phyloP scores from a whole-genome alignment of 1,140 invertebrate species.

The Lutraria rhynchaena region DNA sequence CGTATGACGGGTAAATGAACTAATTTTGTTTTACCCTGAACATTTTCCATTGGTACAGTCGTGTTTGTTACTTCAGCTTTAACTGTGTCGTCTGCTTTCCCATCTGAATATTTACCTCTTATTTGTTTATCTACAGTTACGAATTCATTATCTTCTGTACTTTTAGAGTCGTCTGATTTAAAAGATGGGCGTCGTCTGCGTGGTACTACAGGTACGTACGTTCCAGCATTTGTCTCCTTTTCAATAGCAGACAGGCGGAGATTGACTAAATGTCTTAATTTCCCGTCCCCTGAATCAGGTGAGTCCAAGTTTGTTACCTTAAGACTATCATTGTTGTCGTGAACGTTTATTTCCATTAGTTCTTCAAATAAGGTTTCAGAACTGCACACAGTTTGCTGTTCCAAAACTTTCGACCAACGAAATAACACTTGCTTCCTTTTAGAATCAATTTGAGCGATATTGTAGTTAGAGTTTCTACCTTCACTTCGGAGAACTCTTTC shows the following conservation, averaged over 20 bases:
- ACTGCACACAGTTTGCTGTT: slow-evolving; percentile 56
- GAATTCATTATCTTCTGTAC: slow-evolving; percentile 19
- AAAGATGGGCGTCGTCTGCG: not conserved
- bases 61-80: too few relatives aligned
- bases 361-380: slow-evolving; percentile 59
- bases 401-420: slow-evolving; percentile 65
- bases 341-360: slow-evolving; percentile 22
- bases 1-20: slow-evolving; percentile 8
- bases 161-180: not conserved
- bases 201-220: not conserved
- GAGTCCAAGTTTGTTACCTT: not conserved
- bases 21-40: not conserved
- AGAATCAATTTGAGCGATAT: slow-evolving; percentile 56
- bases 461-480: slow-evolving; percentile 47
- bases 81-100: too few relatives aligned
- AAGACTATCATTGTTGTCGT: not conserved
- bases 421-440: slow-evolving; percentile 60
- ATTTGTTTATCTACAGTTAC: slow-evolving; percentile 49
- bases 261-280: slow-evolving; percentile 33
- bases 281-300: not conserved
- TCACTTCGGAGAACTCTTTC: slow-evolving; percentile 49
- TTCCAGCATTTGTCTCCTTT: slow-evolving; percentile 22
- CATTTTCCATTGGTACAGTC: not conserved
- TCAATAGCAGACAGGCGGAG: slow-evolving; percentile 32
- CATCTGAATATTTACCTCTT: slow-evolving; percentile 15